Evolutionary conservation across 1,140 invertebrate genomes (phyloP).

Genomic region (Drosophila grimshawi): DNA sequence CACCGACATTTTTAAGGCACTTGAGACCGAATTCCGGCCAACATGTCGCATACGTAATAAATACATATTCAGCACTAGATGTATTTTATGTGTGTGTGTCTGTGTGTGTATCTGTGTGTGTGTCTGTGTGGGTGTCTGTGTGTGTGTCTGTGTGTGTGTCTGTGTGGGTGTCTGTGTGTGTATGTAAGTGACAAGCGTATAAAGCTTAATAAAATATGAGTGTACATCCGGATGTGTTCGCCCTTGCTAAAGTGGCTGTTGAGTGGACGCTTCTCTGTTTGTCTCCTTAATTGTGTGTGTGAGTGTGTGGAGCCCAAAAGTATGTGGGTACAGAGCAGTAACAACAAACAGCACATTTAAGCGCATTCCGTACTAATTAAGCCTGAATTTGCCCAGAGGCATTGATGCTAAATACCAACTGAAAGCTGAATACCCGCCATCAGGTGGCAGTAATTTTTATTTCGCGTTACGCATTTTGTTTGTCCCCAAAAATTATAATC

Average conservation of each 20-base stretch:
- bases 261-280: slow-evolving; percentile 40
- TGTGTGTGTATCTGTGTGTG: slow-evolving; percentile 3
- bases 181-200: slow-evolving; percentile 67
- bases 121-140: slow-evolving; percentile 21
- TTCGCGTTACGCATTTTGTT: neutral
- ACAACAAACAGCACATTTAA: slow-evolving; percentile 51
- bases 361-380: slow-evolving; percentile 77
- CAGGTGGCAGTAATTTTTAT: neutral
- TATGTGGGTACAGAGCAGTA: slow-evolving; percentile 32
- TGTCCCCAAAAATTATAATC: neutral
- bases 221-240: slow-evolving; percentile 16
- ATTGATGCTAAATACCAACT: neutral
- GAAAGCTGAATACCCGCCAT: neutral
- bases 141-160: slow-evolving; percentile 7
- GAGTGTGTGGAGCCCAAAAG: slow-evolving; percentile 43
- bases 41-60: slow-evolving; percentile 72
- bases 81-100: neutral
- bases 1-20: slow-evolving; percentile 28
- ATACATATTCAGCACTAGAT: slow-evolving; percentile 48
- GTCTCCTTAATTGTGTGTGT: slow-evolving; percentile 24
- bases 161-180: slow-evolving; percentile 24
- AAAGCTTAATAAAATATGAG: slow-evolving; percentile 66
- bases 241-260: slow-evolving; percentile 34
- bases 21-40: slow-evolving; percentile 43
- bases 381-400: slow-evolving; percentile 43